Conservation (phyloP, 2,797 vertebrate species). For the Potorous gilbertii region DNA sequence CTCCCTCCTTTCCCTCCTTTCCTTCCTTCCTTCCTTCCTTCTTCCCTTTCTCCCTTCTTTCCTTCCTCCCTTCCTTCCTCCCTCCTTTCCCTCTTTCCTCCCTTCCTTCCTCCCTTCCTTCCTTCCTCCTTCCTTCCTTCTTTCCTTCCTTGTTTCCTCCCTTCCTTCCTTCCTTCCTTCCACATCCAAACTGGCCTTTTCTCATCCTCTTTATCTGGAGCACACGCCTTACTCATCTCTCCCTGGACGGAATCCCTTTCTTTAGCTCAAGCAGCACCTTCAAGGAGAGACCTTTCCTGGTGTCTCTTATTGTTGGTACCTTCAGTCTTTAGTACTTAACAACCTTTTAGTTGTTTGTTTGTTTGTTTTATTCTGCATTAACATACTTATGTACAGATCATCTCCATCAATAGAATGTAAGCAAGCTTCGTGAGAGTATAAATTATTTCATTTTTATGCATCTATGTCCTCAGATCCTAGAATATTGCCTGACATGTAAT, state of each 20-base stretch:
- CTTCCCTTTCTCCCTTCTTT: too few species aligned
- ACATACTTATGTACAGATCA: neutral
- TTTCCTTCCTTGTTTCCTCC: neutral
- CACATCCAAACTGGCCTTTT: neutral
- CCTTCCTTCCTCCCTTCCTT: too few species aligned
- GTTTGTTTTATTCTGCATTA: neutral
- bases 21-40: neutral
- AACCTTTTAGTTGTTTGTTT: neutral
- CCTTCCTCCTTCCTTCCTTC: neutral
- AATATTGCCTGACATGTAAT: neutral
- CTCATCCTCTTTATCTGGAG: neutral
- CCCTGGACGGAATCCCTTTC: neutral
- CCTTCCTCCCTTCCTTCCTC: too few species aligned
- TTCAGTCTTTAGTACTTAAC: neutral
- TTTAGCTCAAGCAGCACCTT: neutral
- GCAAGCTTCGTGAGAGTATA: neutral
- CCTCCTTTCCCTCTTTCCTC: neutral
- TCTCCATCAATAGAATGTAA: neutral
- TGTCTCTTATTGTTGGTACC: neutral
- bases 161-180: neutral
- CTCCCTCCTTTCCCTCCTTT: neutral
- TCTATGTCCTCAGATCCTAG: neutral
- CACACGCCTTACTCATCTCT: neutral
- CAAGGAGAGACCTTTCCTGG: neutral
- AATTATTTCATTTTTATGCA: neutral